phyloP scores from a whole-genome alignment of 1,140 invertebrate genomes.

The Pseudomyrmex gracilis region DNA sequence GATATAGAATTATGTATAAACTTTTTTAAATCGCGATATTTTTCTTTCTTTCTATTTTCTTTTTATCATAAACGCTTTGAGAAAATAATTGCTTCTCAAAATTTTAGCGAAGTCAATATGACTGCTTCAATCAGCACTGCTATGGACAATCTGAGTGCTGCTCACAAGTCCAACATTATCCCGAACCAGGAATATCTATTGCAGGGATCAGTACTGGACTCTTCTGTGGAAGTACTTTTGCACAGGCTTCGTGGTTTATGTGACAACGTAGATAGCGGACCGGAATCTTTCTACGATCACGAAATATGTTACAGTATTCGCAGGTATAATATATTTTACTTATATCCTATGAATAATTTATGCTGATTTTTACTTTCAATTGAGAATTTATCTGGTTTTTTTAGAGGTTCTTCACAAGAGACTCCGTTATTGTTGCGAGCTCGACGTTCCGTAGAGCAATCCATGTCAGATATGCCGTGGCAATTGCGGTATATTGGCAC shows the following conservation, averaged over 20 bases:
- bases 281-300: constrained; percentile 96
- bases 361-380: neutral
- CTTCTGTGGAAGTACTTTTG: constrained; percentile 95
- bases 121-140: constrained; percentile 88
- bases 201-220: constrained; percentile 96
- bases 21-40: too few species aligned
- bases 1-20: too few species aligned
- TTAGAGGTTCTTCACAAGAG: constrained; percentile 84
- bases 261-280: constrained; percentile 96
- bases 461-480: constrained; percentile 91
- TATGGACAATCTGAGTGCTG: constrained; percentile 91
- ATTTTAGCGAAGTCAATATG: constrained; percentile 72
- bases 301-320: constrained; percentile 94
- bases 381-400: constrained; percentile 73
- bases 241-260: constrained; percentile 96
- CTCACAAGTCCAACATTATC: constrained; percentile 93
- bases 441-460: constrained; percentile 89
- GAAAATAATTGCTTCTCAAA: too few species aligned
- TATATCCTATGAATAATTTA: neutral
- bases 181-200: constrained; percentile 96
- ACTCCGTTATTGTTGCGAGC: constrained; percentile 90
- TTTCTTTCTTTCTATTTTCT: too few species aligned
- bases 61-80: too few species aligned
- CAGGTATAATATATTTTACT: constrained; percentile 78
- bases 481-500: constrained; percentile 96